A percentile compares a stretch with the other conserved stretches of the same genome.
These are phyloP conservation scores for Drosophila prolongata DNA, from an alignment of 2,888 invertebrate species.

Conservation along the genomic window DNA sequence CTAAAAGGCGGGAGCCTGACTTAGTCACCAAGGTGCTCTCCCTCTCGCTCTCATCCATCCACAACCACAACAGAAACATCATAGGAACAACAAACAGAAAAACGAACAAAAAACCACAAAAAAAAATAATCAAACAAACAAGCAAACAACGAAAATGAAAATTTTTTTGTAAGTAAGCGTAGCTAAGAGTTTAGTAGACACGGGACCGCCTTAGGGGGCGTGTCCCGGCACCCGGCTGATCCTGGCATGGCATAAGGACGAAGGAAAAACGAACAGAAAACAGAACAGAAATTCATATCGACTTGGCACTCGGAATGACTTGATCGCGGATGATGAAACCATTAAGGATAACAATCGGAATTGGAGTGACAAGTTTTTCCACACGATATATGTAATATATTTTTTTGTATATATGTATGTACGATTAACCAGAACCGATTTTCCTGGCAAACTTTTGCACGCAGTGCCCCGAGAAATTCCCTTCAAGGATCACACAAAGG, in stretches of 20 bases:
- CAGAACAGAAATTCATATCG: slow-evolving; percentile 41
- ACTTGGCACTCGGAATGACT: slow-evolving; percentile 69
- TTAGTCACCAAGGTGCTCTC: slow-evolving; percentile 74
- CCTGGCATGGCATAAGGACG: slow-evolving; percentile 76
- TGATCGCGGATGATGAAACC: slow-evolving; percentile 53
- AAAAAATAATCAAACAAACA: slow-evolving; percentile 29
- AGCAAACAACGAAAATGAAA: slow-evolving; percentile 39
- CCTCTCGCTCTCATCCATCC: slow-evolving; percentile 48
- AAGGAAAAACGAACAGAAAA: slow-evolving; percentile 67
- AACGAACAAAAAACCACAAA: slow-evolving; percentile 36
- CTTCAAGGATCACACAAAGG: slow-evolving; percentile 28
- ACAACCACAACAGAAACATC: slow-evolving; percentile 45
- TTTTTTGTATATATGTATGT: slow-evolving; percentile 41
- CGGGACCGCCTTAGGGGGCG: slow-evolving; percentile 70
- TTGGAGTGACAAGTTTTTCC: slow-evolving; percentile 30
- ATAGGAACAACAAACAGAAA: slow-evolving; percentile 68
- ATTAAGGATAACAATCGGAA: slow-evolving; percentile 33
- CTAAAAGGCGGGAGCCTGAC: slow-evolving; percentile 61
- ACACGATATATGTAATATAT: slow-evolving; percentile 26
- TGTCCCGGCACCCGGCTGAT: slow-evolving; percentile 73
- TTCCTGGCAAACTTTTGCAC: slow-evolving; percentile 24
- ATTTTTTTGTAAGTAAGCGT: slow-evolving; percentile 69
- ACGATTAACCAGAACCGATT: slow-evolving; percentile 31
- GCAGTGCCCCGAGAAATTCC: background rate
- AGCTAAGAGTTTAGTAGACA: slow-evolving; percentile 74